Percentiles rank a stretch among this genome's conserved stretches.
phyloP scores from a whole-genome alignment of 2,797 vertebrate species.

The Triplophysa bombifrons region DNA sequence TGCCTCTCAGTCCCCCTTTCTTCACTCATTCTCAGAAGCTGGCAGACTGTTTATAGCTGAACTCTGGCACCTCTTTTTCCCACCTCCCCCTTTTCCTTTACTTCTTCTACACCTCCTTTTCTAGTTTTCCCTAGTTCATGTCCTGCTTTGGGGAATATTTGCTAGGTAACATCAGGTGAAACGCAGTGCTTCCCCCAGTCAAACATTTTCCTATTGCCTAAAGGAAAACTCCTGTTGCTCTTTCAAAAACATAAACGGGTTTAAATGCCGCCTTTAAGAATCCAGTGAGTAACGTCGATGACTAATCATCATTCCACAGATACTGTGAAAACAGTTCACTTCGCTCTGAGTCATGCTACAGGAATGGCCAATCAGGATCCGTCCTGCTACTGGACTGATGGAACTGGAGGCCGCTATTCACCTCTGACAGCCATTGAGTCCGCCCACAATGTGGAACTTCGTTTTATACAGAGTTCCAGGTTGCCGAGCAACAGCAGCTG shows the following conservation, averaged over 20 bases:
- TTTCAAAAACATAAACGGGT: slow-evolving; percentile 38
- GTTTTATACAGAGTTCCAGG: slow-evolving; percentile 39
- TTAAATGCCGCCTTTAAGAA: neutral
- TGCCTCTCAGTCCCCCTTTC: slow-evolving; percentile 48
- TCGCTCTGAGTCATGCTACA: slow-evolving; percentile 45
- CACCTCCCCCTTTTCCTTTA: slow-evolving; percentile 23
- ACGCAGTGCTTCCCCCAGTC: neutral
- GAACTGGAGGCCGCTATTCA: slow-evolving; percentile 44
- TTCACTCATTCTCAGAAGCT: slow-evolving; percentile 57
- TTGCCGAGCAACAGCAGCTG: slow-evolving; percentile 56
- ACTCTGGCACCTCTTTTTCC: slow-evolving; percentile 52
- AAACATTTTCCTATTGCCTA: slow-evolving; percentile 20
- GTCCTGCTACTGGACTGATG: slow-evolving; percentile 27
- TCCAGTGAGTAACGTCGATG: slow-evolving; percentile 34
- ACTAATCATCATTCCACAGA: slow-evolving; percentile 49
- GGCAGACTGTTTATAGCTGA: slow-evolving; percentile 55
- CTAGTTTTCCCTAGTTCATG: slow-evolving; percentile 14
- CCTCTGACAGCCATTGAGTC: slow-evolving; percentile 63
- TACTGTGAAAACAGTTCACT: slow-evolving; percentile 41
- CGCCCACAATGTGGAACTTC: slow-evolving; percentile 58
- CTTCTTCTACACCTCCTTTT: neutral
- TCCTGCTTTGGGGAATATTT: neutral
- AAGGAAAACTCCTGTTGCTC: slow-evolving; percentile 22
- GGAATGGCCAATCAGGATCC: slow-evolving; percentile 59
- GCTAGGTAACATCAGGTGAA: slow-evolving; percentile 43